These are phyloP conservation scores for Acronicta aceris DNA, from an alignment of 2,888 invertebrate species.

Conservation along the genomic window DNA sequence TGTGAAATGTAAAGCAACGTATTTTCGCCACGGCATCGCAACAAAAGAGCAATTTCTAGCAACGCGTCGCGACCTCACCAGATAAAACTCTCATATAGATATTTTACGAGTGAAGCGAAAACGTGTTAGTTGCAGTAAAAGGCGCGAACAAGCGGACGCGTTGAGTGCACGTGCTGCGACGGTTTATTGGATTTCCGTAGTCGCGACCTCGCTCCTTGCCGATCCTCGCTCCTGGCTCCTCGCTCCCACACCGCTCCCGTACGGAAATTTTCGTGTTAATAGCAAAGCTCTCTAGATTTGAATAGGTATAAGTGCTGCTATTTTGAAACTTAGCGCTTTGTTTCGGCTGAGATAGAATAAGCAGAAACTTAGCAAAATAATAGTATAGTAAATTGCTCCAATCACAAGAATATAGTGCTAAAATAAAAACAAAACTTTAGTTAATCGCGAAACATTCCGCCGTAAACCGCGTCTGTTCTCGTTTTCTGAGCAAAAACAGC, in stretches of 20 bases:
- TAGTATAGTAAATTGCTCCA: not conserved
- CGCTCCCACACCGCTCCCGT: slow-evolving; percentile 6
- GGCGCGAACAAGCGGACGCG: slow-evolving; percentile 47
- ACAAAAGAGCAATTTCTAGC: not conserved
- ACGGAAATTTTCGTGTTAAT: slow-evolving; percentile 44
- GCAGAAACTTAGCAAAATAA: no score
- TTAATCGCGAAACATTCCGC: not conserved
- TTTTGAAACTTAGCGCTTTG: slow-evolving; percentile 17
- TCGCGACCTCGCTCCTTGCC: slow-evolving; percentile 15
- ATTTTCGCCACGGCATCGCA: not conserved
- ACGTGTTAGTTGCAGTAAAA: slow-evolving; percentile 53
- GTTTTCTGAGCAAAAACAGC: slow-evolving; percentile 5
- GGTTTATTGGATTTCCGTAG: slow-evolving; percentile 59
- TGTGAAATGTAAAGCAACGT: not conserved
- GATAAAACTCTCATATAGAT: slow-evolving; percentile 26
- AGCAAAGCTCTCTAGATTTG: slow-evolving; percentile 45
- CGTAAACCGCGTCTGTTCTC: not conserved
- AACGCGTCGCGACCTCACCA: slow-evolving; percentile 4
- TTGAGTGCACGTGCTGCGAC: slow-evolving; percentile 54
- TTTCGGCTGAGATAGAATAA: slow-evolving; percentile 10
- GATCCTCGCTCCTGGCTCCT: slow-evolving; percentile 8
- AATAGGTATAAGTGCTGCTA: slow-evolving; percentile 36
- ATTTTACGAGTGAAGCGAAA: slow-evolving; percentile 39
- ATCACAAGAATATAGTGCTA: slow-evolving; percentile 13
- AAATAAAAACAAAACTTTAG: slow-evolving; percentile 5